Evolutionary conservation across 2,888 invertebrate species (phyloP).

Genomic region (Cheilosia urbana): DNA sequence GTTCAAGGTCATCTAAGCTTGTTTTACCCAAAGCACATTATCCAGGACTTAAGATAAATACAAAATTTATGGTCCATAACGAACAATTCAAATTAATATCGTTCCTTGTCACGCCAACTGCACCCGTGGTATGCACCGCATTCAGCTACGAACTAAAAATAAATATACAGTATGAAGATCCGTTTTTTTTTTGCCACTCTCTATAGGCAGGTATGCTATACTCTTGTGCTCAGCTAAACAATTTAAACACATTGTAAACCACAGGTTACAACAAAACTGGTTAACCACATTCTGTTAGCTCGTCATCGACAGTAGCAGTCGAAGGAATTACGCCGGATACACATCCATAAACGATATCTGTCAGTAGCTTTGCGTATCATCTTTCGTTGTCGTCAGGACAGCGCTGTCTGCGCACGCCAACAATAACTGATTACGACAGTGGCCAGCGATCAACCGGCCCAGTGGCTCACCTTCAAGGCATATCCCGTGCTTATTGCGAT

Average conservation of each 20-base stretch:
- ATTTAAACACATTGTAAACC: conserved; percentile 48
- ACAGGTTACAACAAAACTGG: conserved; percentile 44
- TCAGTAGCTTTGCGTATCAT: conserved; percentile 29
- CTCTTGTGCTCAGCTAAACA: background rate
- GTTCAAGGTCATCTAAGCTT: background rate
- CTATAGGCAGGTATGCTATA: background rate
- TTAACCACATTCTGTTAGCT: conserved; percentile 53
- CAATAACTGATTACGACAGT: conserved; percentile 29
- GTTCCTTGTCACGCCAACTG: background rate
- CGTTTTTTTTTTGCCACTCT: conserved; percentile 16
- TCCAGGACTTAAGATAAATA: background rate
- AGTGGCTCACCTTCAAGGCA: conserved; percentile 28
- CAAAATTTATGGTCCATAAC: background rate
- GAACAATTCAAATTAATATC: background rate
- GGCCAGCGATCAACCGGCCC: conserved; percentile 35
- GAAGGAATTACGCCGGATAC: conserved; percentile 47
- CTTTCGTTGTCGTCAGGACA: conserved; percentile 54
- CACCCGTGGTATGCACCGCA: conserved; percentile 31
- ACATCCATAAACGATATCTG: conserved; percentile 38
- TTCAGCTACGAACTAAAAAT: background rate
- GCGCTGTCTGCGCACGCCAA: conserved; percentile 18
- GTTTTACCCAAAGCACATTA: background rate
- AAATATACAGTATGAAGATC: conserved; percentile 28
- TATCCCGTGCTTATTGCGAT: conserved; percentile 20
- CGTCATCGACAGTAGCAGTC: conserved; percentile 41